Percentiles rank a stretch among this genome's conserved stretches.
Conservation (phyloP, 2,888 invertebrate species). For the Erebia ligea region DNA sequence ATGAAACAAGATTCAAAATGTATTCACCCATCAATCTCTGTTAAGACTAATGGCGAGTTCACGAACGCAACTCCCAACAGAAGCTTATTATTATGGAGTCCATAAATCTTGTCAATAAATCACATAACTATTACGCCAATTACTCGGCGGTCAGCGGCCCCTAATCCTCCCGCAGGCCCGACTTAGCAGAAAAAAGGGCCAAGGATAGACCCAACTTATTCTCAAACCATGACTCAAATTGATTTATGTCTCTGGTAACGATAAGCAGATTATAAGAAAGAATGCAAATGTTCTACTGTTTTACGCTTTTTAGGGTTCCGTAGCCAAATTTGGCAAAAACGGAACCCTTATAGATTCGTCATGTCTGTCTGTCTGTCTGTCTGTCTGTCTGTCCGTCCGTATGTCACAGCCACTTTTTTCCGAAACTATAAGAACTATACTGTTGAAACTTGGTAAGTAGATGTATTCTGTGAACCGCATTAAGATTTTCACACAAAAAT, state of each 20-base stretch:
- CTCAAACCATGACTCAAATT: constrained; percentile 70
- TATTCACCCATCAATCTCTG: background rate
- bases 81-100: constrained; percentile 44
- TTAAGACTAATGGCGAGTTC: constrained; percentile 10
- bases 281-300: too few species aligned
- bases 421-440: too few species aligned
- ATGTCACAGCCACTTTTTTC: too few species aligned
- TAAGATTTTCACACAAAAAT: too few species aligned
- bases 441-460: too few species aligned
- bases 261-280: constrained; percentile 69
- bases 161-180: constrained; percentile 68
- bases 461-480: too few species aligned
- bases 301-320: too few species aligned
- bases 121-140: constrained; percentile 78
- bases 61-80: constrained; percentile 39
- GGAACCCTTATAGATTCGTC: too few species aligned
- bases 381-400: too few species aligned
- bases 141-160: constrained; percentile 72
- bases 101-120: constrained; percentile 62
- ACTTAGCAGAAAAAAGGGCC: constrained; percentile 69
- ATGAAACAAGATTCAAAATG: constrained; percentile 1
- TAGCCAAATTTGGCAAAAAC: too few species aligned
- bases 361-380: too few species aligned
- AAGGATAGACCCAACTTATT: constrained; percentile 66
- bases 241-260: constrained; percentile 77